Evolutionary conservation across 1,140 invertebrate species (phyloP), one percentile per base, ranked within the genome.

Genomic region (Arion vulgaris): DNA sequence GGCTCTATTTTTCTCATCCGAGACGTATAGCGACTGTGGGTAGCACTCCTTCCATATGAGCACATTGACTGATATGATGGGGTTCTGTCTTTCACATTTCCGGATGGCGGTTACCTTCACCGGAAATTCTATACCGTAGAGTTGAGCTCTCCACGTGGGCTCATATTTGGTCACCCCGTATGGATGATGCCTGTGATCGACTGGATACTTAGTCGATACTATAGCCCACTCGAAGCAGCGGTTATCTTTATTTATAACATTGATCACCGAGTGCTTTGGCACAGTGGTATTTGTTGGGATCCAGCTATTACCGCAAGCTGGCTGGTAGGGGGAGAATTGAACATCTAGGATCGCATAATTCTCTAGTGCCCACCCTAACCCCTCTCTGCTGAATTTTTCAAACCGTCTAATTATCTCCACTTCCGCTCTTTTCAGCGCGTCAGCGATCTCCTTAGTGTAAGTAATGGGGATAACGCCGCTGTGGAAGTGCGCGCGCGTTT

Each of bases 201-300:
- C 28, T 32, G 62, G n/a, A 32, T 66, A 66, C n/a, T 2, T 1
- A 2, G 38, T 38, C 17, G 36, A 39, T 4, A 72, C 5, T 1
- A 72, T 41, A 15, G 23, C 23, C 71, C 71, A 72, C 41, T 72
- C 41, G 41, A 72, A 72, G 26, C 71, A 72, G 15, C 41, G 36
- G 28, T 72, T 41, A 38, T 72, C 71, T 26, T 39, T 41, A 23
- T 72, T 72, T 23, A 41, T 39, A 19, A 72, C 71, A 72, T 72
- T 72, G 17, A 72, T 41, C 1, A 72, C 41, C 23, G 71, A 5
- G 5, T n/a, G 36, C 1, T 19, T 39, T n/a, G 32, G 38, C 9
- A 72, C 4, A 9, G 39, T 7, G 23, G 7, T n/a, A 41, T 4
- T 36, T 7, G 71, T 72, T 39, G 7, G 1, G 38, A 72, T 39